phyloP scores from a whole-genome alignment of 2,113 vertebrate genomes.

The Cebidichthys violaceus region DNA sequence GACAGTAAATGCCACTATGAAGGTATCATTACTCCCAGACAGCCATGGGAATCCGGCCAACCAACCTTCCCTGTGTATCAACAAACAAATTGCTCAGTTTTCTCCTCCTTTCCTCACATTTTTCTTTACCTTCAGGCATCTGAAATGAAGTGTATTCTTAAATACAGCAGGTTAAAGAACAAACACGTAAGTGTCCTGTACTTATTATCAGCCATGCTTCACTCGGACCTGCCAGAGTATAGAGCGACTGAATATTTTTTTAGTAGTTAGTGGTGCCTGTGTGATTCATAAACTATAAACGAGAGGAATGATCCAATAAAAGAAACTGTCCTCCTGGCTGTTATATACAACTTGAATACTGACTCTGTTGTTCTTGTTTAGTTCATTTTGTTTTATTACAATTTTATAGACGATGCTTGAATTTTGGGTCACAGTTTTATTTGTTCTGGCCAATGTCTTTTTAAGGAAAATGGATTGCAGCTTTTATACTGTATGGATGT shows the following conservation, averaged over 20 bases:
- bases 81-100: conserved; percentile 55
- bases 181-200: conserved; percentile 33
- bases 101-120: neutral
- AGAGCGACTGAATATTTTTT: neutral
- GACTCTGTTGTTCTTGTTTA: conserved; percentile 13
- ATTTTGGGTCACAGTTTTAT: conserved; percentile 54
- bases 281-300: conserved; percentile 48
- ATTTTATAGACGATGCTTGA: conserved; percentile 48
- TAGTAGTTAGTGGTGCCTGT: conserved; percentile 31
- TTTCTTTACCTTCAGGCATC: conserved; percentile 23
- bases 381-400: conserved; percentile 35
- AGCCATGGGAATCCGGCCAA: conserved; percentile 45
- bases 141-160: conserved; percentile 55
- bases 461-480: conserved; percentile 51
- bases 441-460: conserved; percentile 55
- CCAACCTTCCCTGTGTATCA: conserved; percentile 32
- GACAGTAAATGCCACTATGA: conserved; percentile 34
- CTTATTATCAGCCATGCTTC: conserved; percentile 42
- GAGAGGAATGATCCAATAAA: conserved; percentile 11
- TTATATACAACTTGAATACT: conserved; percentile 24
- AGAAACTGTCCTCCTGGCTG: conserved; percentile 12
- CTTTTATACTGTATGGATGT: conserved; percentile 69
- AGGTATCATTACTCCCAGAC: conserved; percentile 30
- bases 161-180: conserved; percentile 33
- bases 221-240: conserved; percentile 28